Percentiles rank a stretch among this genome's conserved stretches.
These are phyloP conservation scores for Axis porcinus DNA, from an alignment of 2,113 vertebrate genomes.

Conservation along the genomic window DNA sequence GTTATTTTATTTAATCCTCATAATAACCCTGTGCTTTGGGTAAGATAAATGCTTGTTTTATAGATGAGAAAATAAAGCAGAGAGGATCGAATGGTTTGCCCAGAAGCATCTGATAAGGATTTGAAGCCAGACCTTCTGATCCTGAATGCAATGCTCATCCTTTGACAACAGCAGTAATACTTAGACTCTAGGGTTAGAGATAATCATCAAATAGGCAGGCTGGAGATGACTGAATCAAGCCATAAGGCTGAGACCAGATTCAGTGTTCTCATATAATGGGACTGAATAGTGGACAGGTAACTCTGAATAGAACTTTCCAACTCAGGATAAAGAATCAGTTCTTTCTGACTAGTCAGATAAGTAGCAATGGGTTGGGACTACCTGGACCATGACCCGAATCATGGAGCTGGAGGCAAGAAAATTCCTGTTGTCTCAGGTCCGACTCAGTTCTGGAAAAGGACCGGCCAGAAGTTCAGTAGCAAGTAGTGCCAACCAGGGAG, in stretches of 20 bases:
- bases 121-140: not conserved
- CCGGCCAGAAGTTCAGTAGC: not conserved
- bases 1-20: not conserved
- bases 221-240: not conserved
- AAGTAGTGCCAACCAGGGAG: not conserved
- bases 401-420: not conserved
- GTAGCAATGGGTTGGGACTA: not conserved
- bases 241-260: not conserved
- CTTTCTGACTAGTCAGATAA: not conserved
- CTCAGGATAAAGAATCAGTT: not conserved
- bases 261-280: not conserved
- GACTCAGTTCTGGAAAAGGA: not conserved
- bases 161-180: not conserved
- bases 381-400: not conserved
- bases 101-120: not conserved
- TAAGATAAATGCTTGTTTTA: not conserved
- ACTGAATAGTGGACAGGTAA: not conserved
- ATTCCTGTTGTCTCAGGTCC: not conserved
- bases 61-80: not conserved
- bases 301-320: not conserved
- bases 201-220: not conserved
- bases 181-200: not conserved
- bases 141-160: not conserved
- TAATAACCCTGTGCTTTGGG: not conserved
- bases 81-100: not conserved